Evolutionary conservation across 2,888 invertebrate species (phyloP), one percentile per base, ranked within the genome.

Genomic region (Drosophila limbata): DNA sequence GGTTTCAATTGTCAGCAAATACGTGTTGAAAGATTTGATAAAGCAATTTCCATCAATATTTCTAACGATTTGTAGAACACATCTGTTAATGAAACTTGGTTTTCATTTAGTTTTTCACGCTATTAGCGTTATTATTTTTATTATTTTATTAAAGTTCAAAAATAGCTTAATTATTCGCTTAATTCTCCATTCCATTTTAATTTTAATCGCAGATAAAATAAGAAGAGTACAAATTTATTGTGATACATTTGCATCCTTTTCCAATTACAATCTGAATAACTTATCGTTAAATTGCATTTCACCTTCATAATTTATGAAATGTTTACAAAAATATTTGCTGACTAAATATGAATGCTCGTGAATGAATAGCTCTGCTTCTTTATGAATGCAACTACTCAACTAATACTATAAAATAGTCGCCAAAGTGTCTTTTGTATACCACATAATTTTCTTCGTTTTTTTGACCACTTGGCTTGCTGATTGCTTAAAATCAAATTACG

Each of bases 401-500:
- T 42, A 42, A 42, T 42, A 42, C 59, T 47, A 45, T 25, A 25
- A 25, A 45, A 19, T 11, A 1, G 9, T 42, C 10, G 4, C 9
- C 17, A 40, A 17, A 9, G n/a, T 15, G n/a, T 39, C 42, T 13
- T 21, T 10, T 6, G 21, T 13, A n/a, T 9, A 1, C n/a, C n/a
- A n/a, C n/a, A n/a, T 6, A 13, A 25, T 44, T 19, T 35, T 4
- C 19, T n/a, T 0, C 33, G 1, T 19, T 50, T 50, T 11, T 17
- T 31, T 17, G 15, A 4, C 31, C 31, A 48, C 28, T 48, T 50
- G 48, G 9, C 28, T 50, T 39, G 37, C 31, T 52, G 50, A 72
- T 64, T 64, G 61, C 50, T 42, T 21, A 65, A 63, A 74, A 70
- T 56, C 45, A 67, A 57, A 77, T 87, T 84, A 81, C 69, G 71